Conservation (phyloP, 1,140 invertebrate species). For the Drosophila littoralis region DNA sequence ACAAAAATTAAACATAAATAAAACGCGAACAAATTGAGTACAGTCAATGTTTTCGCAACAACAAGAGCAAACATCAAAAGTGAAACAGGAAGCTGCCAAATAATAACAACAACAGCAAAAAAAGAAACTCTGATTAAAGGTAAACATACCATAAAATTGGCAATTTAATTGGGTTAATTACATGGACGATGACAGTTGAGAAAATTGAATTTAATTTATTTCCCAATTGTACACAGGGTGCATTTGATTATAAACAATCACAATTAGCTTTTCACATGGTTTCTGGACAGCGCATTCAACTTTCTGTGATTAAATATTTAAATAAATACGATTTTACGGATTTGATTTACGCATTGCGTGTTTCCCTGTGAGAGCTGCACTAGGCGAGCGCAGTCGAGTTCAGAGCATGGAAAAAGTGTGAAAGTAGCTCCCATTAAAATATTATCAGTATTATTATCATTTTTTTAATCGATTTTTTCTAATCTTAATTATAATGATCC, state of each 20-base stretch:
- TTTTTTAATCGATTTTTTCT: too few species aligned
- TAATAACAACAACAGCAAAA: conserved; percentile 10
- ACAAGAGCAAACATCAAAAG: conserved; percentile 27
- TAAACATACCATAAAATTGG: conserved; percentile 41
- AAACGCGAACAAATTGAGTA: conserved; percentile 22
- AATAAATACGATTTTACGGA: neutral
- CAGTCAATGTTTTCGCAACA: conserved; percentile 21
- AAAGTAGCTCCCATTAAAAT: too few species aligned
- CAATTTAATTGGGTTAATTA: conserved; percentile 45
- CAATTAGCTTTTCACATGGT: conserved; percentile 3
- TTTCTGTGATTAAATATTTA: neutral
- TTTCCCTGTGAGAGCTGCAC: too few species aligned
- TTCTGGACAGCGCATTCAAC: neutral
- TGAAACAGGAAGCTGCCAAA: conserved; percentile 30
- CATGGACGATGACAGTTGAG: neutral
- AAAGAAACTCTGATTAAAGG: conserved; percentile 35
- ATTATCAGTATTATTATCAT: too few species aligned
- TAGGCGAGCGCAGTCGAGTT: too few species aligned
- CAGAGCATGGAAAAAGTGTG: too few species aligned
- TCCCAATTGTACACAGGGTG: neutral
- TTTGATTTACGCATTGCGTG: too few species aligned
- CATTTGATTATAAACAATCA: neutral
- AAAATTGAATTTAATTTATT: conserved; percentile 2
- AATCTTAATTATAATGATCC: too few species aligned
- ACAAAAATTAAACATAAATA: conserved; percentile 28